A percentile compares a stretch with the other conserved stretches of the same genome.
These are phyloP conservation scores for Marmota flaviventris DNA, from an alignment of 2,113 vertebrate species.

Conservation along the genomic window DNA sequence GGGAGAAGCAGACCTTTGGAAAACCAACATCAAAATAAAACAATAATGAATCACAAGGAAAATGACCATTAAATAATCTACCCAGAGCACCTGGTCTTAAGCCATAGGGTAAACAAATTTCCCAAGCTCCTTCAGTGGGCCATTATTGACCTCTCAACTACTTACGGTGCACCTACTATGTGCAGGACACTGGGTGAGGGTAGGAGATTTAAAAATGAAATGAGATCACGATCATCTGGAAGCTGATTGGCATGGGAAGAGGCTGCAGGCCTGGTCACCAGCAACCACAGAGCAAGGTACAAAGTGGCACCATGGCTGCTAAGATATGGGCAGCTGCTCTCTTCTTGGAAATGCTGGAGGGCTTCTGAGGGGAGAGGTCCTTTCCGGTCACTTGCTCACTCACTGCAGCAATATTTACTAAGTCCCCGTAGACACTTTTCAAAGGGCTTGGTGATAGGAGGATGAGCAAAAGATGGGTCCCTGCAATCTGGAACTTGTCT, in stretches of 20 bases:
- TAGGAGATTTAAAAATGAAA: neutral
- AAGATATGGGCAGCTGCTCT: neutral
- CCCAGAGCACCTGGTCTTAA: neutral
- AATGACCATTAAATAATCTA: slow-evolving; percentile 17
- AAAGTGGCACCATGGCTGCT: neutral
- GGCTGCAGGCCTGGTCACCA: neutral
- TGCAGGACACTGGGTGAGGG: neutral
- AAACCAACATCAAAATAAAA: slow-evolving; percentile 59
- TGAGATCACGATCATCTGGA: neutral
- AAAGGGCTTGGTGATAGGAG: neutral
- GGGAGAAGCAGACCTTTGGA: slow-evolving; percentile 17
- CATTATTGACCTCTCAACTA: neutral
- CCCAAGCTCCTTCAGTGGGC: neutral
- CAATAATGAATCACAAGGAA: slow-evolving; percentile 44
- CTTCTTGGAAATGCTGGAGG: neutral
- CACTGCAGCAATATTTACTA: neutral
- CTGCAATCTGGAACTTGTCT: neutral
- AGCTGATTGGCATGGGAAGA: rapidly evolving
- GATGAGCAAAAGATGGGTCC: neutral
- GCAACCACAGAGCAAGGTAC: neutral
- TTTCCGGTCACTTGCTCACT: neutral
- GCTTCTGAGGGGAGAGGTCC: neutral
- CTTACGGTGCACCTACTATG: neutral
- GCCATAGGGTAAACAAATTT: slow-evolving; percentile 27
- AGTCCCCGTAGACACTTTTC: neutral